These are phyloP conservation scores for Heteropelma amictum DNA, from an alignment of 2,888 invertebrate genomes.

Conservation along the genomic window DNA sequence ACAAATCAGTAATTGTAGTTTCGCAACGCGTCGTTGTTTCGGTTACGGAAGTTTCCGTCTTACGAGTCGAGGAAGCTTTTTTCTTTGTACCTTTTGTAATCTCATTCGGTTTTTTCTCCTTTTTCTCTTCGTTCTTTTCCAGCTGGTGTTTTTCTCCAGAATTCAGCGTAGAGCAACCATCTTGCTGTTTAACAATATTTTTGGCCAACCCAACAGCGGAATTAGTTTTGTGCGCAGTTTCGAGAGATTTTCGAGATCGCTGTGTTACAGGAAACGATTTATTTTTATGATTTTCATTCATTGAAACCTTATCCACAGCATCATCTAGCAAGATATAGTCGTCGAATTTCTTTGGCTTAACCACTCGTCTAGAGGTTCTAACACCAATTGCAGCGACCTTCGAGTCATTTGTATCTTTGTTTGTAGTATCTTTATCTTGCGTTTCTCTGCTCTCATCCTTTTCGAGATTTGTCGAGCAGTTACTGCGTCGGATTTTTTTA, in stretches of 20 bases:
- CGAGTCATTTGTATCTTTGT: not conserved
- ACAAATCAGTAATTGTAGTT: not conserved
- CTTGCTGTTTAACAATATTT: too few relatives aligned
- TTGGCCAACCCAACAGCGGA: too few relatives aligned
- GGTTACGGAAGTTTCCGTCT: not conserved
- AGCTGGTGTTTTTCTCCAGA: not conserved
- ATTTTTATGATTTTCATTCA: not conserved
- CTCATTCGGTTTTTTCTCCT: not conserved
- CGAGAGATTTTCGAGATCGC: conserved; percentile 17
- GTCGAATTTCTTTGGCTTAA: conserved; percentile 50
- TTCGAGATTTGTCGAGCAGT: not conserved
- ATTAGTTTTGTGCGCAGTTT: not conserved
- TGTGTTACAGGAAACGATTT: not conserved
- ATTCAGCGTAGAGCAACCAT: too few relatives aligned
- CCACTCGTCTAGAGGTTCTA: conserved; percentile 35
- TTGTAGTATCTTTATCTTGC: not conserved
- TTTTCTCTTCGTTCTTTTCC: not conserved
- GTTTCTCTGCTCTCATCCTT: not conserved
- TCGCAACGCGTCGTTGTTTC: not conserved
- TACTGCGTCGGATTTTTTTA: conserved; percentile 15
- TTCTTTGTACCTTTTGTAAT: not conserved
- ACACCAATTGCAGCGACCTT: not conserved
- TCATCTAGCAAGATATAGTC: conserved; percentile 32
- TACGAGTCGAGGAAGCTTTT: not conserved
- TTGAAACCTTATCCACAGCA: not conserved